Evolutionary conservation across 37 sponge, comb jelly and placozoan genomes (phyloP), one percentile per base, ranked within the genome.

Genomic region (Haliclona indistincta): DNA sequence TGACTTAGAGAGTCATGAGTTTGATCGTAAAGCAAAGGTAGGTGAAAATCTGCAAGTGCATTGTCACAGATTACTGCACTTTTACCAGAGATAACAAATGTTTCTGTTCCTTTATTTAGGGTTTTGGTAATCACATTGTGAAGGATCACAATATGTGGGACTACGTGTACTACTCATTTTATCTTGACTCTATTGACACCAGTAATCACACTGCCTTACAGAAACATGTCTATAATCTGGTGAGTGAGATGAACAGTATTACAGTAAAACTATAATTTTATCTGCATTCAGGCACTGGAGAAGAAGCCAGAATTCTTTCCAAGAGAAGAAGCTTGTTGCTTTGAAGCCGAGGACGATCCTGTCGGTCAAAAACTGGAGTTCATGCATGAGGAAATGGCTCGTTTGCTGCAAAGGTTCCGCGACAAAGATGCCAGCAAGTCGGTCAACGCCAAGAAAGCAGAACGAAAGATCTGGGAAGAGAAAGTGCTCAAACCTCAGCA

Each of bases 61-160:
- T n/a, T n/a, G n/a, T n/a, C n/a, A n/a, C n/a, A n/a, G n/a, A n/a
- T n/a, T n/a, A n/a, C n/a, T n/a, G n/a, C n/a, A n/a, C n/a, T n/a
- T n/a, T n/a, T n/a, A n/a, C n/a, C n/a, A n/a, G n/a, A n/a, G n/a
- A n/a, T n/a, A n/a, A n/a, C n/a, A n/a, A n/a, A n/a, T n/a, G n/a
- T n/a, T n/a, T n/a, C n/a, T n/a, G n/a, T n/a, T n/a, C n/a, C n/a
- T n/a, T n/a, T n/a, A n/a, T n/a, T 10, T 45, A 89, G 75, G 86
- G 86, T 32, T 85, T 90, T 63, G 60, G 77, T 20, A 51, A 81
- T 30, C 91, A 90, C 34, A 78, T 81, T 17, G 76, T 81, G 63
- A 34, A 81, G 49, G 86, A 90, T 4, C 86, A 90, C 79, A 81
- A 85, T 69, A 85, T 90, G 86, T 90, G 86, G 91, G 60, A 75